A percentile compares a stretch with the other conserved stretches of the same genome.
Evolutionary conservation across 1,140 invertebrate species (phyloP).

Genomic region (Calephelis virginiensis): DNA sequence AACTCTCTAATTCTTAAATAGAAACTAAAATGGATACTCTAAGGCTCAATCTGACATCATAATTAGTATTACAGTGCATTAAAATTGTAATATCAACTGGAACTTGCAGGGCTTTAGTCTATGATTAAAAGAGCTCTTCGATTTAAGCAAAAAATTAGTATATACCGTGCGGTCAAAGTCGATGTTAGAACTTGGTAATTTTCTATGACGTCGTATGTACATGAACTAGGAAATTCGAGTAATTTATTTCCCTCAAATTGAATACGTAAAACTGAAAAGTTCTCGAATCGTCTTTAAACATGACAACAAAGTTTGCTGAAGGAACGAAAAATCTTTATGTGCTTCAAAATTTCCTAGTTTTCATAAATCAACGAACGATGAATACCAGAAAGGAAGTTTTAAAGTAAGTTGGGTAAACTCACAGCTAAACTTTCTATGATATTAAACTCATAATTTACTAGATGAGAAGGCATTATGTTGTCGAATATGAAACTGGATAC

Average conservation of each 20-base stretch:
- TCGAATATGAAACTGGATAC: constrained; percentile 60
- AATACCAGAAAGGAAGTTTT: constrained; percentile 63
- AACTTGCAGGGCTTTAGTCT: no score
- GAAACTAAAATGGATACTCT: no score
- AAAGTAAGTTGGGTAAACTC: constrained; percentile 67
- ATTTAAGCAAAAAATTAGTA: not conserved
- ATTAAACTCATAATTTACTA: constrained; percentile 73
- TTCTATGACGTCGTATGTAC: no score
- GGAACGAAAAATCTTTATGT: constrained; percentile 66
- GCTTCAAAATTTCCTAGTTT: constrained; percentile 70
- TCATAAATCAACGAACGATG: constrained; percentile 70
- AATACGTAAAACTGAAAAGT: constrained; percentile 29
- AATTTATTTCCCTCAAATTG: not conserved
- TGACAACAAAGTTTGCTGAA: constrained; percentile 56
- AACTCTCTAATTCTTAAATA: no score
- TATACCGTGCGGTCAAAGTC: not conserved
- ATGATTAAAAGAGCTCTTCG: no score
- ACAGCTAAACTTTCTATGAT: constrained; percentile 61
- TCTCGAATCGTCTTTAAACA: constrained; percentile 57
- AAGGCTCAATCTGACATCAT: no score
- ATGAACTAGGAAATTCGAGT: no score
- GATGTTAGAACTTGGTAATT: no score
- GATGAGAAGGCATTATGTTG: constrained; percentile 64
- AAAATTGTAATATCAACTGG: no score
- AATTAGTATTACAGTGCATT: no score